Base-by-base conservation (phyloP, 2,113 vertebrate species). In the Alligator sinensis region DNA sequence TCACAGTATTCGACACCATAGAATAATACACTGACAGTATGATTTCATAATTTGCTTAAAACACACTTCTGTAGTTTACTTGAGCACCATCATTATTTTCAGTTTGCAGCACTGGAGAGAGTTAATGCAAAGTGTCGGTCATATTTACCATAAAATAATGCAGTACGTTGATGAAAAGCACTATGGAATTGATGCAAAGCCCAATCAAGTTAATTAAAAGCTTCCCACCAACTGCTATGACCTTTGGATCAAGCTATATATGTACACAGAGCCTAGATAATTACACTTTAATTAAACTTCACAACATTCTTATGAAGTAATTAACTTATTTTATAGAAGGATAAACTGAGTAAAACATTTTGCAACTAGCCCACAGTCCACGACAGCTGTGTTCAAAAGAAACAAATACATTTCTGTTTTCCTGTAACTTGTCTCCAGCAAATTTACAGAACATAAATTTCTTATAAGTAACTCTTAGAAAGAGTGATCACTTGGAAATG, bases 161-260 rank as follows among this genome's bases (percentile, higher is more conserved):
- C 17, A 70, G 66, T 70, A 21, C 30, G 11, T 19, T 22, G 19
- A 38, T 38, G 34, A 47, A 74, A 74, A 74, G 0, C 70, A 80
- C 54, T 24, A 54, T 3, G n/a, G 28, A 64, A 74, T 88, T 91
- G 94, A 91, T 19, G 95, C 87, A 95, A 96, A 91, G 82, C 90
- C 95, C 95, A 93, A 93, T 91, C 80, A 96, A 95, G 94, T 95
- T 95, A 96, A 96, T 97, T 94, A 95, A 96, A 96, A 97, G 96
- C 57, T 96, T 87, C 87, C 94, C 94, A 89, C 87, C 77, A 78
- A 75, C 95, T 96, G 91, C 95, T 82, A 3, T 13, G 70, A 74
- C 63, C 75, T 80, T 2, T 96, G 93, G 94, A 94, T 95, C 93
- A 96, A 91, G 80, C 94, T 61, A 62, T 84, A 38, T 84, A 83